These are phyloP conservation scores for Zosterops hypoxanthus DNA, from an alignment of 2,113 vertebrate species.

Conservation along the genomic window DNA sequence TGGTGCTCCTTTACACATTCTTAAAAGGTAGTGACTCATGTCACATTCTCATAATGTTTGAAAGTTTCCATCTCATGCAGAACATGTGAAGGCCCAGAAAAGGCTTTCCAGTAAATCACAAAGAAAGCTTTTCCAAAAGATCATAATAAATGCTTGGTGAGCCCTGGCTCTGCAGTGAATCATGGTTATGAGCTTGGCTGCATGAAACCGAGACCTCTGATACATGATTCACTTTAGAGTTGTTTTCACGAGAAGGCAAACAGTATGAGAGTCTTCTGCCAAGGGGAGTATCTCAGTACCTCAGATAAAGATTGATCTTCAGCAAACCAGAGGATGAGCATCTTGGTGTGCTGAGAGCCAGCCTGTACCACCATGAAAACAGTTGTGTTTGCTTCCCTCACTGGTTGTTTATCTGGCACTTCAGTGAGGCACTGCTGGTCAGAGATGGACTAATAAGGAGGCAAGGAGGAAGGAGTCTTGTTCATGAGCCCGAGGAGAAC, in stretches of 20 bases:
- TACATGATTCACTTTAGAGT: not conserved
- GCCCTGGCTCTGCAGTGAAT: not conserved
- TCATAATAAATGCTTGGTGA: not conserved
- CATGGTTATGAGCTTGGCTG: not conserved
- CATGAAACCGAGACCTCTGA: not conserved
- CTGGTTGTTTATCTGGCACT: constrained; percentile 45
- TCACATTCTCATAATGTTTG: not conserved
- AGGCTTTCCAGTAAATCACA: not conserved
- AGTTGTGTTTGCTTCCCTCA: constrained; percentile 16
- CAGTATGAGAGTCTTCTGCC: not conserved
- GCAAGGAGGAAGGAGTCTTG: constrained; percentile 39
- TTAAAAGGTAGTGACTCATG: not conserved
- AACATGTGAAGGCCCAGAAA: not conserved
- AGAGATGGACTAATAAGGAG: constrained; percentile 69
- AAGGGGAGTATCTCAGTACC: not conserved
- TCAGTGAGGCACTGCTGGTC: constrained; percentile 33
- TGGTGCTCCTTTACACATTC: not conserved
- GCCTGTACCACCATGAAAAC: not conserved
- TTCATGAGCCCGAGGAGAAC: not conserved
- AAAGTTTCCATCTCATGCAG: not conserved
- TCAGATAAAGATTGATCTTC: constrained; percentile 2
- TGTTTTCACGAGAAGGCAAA: not conserved
- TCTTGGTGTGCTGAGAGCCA: not conserved
- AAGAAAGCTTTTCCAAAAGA: not conserved
- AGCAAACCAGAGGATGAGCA: not conserved